phyloP scores from a whole-genome alignment of 2,888 invertebrate species.

The Phlogophora meticulosa region DNA sequence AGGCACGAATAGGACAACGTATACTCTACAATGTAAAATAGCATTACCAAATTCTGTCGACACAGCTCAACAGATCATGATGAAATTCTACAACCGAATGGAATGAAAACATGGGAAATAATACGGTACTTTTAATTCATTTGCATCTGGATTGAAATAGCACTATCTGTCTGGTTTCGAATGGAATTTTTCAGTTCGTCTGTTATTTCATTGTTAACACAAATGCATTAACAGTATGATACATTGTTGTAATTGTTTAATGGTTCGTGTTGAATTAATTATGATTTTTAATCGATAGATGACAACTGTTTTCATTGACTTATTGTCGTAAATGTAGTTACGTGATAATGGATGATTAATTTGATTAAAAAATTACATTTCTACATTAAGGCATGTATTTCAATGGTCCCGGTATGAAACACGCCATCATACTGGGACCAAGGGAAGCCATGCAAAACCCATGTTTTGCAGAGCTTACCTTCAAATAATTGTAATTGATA shows the following conservation, averaged over 20 bases:
- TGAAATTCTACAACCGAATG: constrained; percentile 23
- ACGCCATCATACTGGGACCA: too few species aligned
- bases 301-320: neutral
- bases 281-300: constrained; percentile 25
- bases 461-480: too few species aligned
- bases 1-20: neutral
- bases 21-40: constrained; percentile 37
- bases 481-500: too few species aligned
- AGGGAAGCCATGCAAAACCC: too few species aligned
- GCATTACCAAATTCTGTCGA: constrained; percentile 36
- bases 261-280: neutral
- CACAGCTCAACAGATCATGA: constrained; percentile 26
- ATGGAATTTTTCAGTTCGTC: constrained; percentile 9
- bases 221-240: constrained; percentile 20
- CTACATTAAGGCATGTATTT: too few species aligned
- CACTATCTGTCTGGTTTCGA: constrained; percentile 18
- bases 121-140: constrained; percentile 38
- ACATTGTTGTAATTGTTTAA: neutral
- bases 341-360: neutral
- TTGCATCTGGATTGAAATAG: constrained; percentile 16
- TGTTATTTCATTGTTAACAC: constrained; percentile 12
- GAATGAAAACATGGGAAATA: constrained; percentile 39
- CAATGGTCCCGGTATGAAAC: too few species aligned
- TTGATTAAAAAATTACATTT: too few species aligned
- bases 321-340: neutral